These are phyloP conservation scores for Dendronephthya gigantea DNA, from an alignment of 64 coral and sea anemone genomes.

Conservation along the genomic window DNA sequence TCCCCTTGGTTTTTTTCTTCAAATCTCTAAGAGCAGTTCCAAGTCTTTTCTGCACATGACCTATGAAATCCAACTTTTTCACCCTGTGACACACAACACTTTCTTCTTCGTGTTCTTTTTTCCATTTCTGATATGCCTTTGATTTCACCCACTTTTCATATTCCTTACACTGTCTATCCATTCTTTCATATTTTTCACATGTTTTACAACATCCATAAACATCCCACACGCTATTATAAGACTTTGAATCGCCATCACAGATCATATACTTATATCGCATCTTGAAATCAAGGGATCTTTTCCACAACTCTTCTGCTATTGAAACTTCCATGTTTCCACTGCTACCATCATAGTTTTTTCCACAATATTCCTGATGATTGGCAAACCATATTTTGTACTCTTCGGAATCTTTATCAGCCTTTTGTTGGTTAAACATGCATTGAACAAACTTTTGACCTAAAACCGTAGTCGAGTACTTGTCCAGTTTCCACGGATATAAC, in stretches of 20 bases:
- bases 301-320: too few species aligned
- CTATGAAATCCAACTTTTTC: constrained; percentile 3
- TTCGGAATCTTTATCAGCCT: too few species aligned
- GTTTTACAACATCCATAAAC: not conserved
- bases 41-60: not conserved
- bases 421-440: too few species aligned
- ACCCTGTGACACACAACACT: constrained; percentile 14
- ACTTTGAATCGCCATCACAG: not conserved
- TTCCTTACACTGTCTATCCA: not conserved
- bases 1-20: constrained; percentile 21
- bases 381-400: too few species aligned
- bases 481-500: not conserved
- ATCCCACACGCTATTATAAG: constrained; percentile 17
- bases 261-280: not conserved
- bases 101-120: not conserved
- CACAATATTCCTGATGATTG: not conserved
- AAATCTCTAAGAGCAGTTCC: constrained; percentile 17
- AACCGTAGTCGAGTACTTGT: not conserved
- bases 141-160: constrained; percentile 10
- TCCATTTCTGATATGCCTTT: constrained; percentile 12
- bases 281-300: too few species aligned
- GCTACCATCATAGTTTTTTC: not conserved
- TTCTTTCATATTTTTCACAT: constrained; percentile 15
- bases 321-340: too few species aligned
- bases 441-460: not conserved